Conservation (phyloP, 1,140 invertebrate species). For the Bombus impatiens region DNA sequence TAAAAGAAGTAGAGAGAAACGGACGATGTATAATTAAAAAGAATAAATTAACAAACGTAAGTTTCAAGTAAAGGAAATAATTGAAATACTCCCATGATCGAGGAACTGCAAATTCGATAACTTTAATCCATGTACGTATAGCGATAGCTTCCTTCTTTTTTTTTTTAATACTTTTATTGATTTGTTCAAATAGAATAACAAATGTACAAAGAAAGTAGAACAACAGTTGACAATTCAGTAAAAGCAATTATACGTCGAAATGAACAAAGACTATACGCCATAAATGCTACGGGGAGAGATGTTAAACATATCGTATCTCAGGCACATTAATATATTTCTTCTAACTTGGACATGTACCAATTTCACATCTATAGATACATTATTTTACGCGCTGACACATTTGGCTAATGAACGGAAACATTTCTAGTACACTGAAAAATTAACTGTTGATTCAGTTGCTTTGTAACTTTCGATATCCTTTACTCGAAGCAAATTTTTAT, state of each 20-base stretch:
- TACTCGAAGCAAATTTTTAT: constrained; percentile 38
- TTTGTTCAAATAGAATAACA: constrained; percentile 49
- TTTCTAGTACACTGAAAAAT: constrained; percentile 33
- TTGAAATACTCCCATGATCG: not conserved
- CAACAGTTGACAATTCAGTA: constrained; percentile 57
- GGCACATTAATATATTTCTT: constrained; percentile 15
- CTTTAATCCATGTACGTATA: not conserved
- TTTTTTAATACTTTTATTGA: constrained; percentile 43
- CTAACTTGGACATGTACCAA: not conserved
- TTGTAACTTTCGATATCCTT: constrained; percentile 3
- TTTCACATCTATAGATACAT: not conserved
- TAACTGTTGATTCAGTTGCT: constrained; percentile 45
- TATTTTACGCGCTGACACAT: not conserved
- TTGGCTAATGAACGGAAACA: constrained; percentile 12
- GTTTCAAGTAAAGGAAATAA: not conserved
- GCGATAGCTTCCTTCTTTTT: not conserved
- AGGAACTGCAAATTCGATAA: not conserved
- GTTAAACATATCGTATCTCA: not conserved
- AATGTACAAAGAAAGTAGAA: constrained; percentile 55
- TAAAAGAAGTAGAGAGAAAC: too few species aligned
- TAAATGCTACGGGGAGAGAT: constrained; percentile 7
- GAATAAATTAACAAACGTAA: not conserved
- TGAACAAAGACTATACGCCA: not conserved
- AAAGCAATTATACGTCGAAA: constrained; percentile 20
- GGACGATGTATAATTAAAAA: not conserved